Percentiles rank a stretch among this genome's conserved stretches.
phyloP scores from a whole-genome alignment of 2,113 vertebrate species.

The zebrafish (Danio rerio) region DNA sequence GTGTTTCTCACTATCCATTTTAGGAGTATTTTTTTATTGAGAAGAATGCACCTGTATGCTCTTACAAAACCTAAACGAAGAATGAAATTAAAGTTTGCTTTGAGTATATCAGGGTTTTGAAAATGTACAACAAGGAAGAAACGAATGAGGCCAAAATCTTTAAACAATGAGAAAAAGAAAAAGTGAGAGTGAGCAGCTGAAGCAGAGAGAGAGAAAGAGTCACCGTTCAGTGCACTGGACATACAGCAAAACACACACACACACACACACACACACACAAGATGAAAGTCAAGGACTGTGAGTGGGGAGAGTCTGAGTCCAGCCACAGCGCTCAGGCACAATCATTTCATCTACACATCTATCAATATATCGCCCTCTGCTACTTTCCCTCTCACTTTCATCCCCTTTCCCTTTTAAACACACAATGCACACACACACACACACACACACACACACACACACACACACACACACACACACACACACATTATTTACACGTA shows the following conservation, averaged over 20 bases:
- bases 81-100: too few relatives aligned
- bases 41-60: too few relatives aligned
- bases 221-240: background rate
- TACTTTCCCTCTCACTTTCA: background rate
- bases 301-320: conserved; percentile 25
- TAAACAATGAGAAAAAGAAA: too few relatives aligned
- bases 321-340: conserved; percentile 65
- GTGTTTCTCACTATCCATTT: too few relatives aligned
- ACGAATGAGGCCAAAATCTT: too few relatives aligned
- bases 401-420: background rate
- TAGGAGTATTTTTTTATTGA: too few relatives aligned
- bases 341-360: conserved; percentile 62
- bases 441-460: background rate
- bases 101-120: too few relatives aligned
- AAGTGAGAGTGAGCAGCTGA: background rate
- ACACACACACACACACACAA: conserved; percentile 60
- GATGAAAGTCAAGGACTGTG: conserved; percentile 51
- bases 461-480: background rate
- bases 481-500: conserved; percentile 25
- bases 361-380: conserved; percentile 27
- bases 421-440: conserved; percentile 11
- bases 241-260: conserved; percentile 55
- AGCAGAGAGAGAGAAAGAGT: conserved; percentile 2
- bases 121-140: too few relatives aligned
- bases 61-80: too few relatives aligned